These are phyloP conservation scores for Semaprochilodus insignis DNA, from an alignment of 2,797 vertebrate species.

Conservation along the genomic window DNA sequence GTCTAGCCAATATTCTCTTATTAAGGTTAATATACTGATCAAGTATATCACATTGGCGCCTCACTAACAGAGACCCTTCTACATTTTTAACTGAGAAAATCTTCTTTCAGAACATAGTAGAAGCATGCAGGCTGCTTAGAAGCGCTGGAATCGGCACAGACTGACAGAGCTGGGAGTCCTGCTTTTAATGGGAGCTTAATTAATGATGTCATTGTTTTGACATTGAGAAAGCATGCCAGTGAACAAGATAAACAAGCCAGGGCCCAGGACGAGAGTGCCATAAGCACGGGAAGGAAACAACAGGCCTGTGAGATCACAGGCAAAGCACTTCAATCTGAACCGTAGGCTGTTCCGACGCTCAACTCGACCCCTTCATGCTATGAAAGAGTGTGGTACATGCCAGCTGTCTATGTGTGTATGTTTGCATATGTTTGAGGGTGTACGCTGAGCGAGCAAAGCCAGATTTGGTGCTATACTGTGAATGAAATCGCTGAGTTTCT, in stretches of 20 bases:
- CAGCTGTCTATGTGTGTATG: conserved; percentile 28
- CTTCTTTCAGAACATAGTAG: neutral
- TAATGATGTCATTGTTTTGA: conserved; percentile 78
- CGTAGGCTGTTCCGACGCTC: conserved; percentile 45
- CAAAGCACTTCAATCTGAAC: conserved; percentile 65
- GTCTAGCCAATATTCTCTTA: neutral
- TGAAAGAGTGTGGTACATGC: conserved; percentile 55
- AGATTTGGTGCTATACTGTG: conserved; percentile 66
- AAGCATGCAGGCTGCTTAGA: conserved; percentile 36
- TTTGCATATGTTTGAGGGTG: conserved; percentile 32
- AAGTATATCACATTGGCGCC: neutral
- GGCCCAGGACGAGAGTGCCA: conserved; percentile 58
- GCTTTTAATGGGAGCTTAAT: conserved; percentile 69
- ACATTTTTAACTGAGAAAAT: neutral
- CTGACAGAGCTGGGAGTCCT: conserved; percentile 54
- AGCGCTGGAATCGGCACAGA: conserved; percentile 48
- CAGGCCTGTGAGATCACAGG: conserved; percentile 59
- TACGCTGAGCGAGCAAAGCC: conserved; percentile 51
- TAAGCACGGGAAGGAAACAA: conserved; percentile 62
- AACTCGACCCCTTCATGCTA: conserved; percentile 51
- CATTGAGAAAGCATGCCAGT: conserved; percentile 68
- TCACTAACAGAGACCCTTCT: neutral
- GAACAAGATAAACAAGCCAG: conserved; percentile 70
- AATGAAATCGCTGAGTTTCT: conserved; percentile 70
- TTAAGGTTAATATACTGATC: neutral